Evolutionary conservation across 2,888 invertebrate species (phyloP).

Genomic region (Ptilodon capucinus): DNA sequence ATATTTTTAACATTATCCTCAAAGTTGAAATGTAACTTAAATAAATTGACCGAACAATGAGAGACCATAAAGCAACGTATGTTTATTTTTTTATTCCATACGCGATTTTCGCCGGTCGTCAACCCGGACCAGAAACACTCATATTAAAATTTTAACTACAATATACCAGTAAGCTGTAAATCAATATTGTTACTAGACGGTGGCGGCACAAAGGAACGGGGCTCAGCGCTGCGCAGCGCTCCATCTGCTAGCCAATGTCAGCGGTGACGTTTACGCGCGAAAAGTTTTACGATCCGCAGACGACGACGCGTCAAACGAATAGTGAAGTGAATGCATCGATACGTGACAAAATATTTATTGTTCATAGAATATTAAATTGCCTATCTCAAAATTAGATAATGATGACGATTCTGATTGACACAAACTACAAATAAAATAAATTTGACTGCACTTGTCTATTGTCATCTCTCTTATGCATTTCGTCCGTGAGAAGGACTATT

Average conservation of each 20-base stretch:
- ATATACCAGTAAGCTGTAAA: constrained; percentile 53
- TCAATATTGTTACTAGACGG: constrained; percentile 69
- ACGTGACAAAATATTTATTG: neutral
- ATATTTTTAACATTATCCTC: neutral
- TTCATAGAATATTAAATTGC: too few relatives aligned
- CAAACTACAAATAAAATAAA: too few relatives aligned
- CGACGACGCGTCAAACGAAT: constrained; percentile 64
- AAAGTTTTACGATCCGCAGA: constrained; percentile 79
- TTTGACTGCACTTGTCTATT: too few relatives aligned
- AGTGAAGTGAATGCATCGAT: constrained; percentile 53
- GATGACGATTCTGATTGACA: too few relatives aligned
- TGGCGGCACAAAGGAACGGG: constrained; percentile 57
- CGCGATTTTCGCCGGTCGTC: constrained; percentile 19
- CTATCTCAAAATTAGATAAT: too few relatives aligned
- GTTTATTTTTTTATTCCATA: constrained; percentile 6
- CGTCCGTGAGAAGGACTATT: too few relatives aligned
- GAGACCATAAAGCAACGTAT: neutral
- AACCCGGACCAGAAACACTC: constrained; percentile 28
- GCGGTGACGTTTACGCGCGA: constrained; percentile 80
- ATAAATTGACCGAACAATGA: neutral
- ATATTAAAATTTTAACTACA: constrained; percentile 41
- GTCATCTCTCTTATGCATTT: too few relatives aligned
- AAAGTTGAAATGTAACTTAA: neutral
- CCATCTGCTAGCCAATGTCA: constrained; percentile 76
- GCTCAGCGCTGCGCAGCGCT: constrained; percentile 67